Evolutionary conservation across 2,888 invertebrate genomes (phyloP), one percentile per base, ranked within the genome.

Genomic region (Agelastica alni): DNA sequence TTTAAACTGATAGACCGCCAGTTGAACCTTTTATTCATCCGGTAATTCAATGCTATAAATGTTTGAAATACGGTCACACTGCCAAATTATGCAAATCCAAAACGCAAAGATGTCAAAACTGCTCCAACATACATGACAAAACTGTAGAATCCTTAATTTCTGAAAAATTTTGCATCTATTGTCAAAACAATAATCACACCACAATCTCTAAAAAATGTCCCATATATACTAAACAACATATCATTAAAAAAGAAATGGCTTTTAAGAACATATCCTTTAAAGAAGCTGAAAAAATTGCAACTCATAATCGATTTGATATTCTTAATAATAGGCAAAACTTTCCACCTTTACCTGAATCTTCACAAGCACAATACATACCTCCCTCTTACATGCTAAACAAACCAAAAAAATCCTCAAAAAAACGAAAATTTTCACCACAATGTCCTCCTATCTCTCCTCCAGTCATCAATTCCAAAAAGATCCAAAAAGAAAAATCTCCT

Each of bases 151-250:
- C 10, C 18, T 6, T 13, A 7, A 7, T 3, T 16, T 31, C 30
- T 9, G 44, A 32, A 13, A 45, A 2, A 32, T 32, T 20, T 32
- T 44, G 45, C 17, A 45, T 45, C 0, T 18, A 34, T 10, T 45
- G 32, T 14, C 45, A 45, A 34, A 20, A 5, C 10, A 32, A 10
- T 5, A 32, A 32, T 3, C 20, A 45, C 18, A 9, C 34, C 4
- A 45, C 20, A 34, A 31, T 32, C 30, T 45, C 17, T 9, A 45
- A 45, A 32, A 32, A 32, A 2, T 45, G 32, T 13, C 45, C 34
- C 9, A 20, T 34, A 20, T 34, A 45, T 20, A 9, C 14, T 30
- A 45, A 18, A 17, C 22, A 45, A 22, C 32, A 20, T 1, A 45
- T 32, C 16, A 44, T 31, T 14, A 45, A 22, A 20, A 34, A 45